These are phyloP conservation scores for Dipodomys merriami DNA, from an alignment of 2,113 vertebrate species.

Conservation along the genomic window DNA sequence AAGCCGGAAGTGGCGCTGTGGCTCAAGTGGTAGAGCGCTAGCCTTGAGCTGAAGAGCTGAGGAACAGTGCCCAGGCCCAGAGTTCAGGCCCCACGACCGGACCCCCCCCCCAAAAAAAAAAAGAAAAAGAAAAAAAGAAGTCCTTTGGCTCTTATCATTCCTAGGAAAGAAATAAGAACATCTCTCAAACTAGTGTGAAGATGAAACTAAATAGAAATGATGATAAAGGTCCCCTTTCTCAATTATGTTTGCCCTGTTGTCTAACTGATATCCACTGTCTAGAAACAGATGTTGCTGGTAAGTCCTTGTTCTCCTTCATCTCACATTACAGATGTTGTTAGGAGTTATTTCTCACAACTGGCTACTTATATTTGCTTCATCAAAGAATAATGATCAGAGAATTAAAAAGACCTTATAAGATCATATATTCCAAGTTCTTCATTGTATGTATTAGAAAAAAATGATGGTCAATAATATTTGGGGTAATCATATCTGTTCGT, in stretches of 20 bases:
- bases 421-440: background rate
- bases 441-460: constrained; percentile 33
- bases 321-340: background rate
- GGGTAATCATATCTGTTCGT: background rate
- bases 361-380: background rate
- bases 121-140: background rate
- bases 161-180: constrained; percentile 16
- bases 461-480: background rate
- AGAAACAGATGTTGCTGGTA: background rate
- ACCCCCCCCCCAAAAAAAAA: too few species aligned
- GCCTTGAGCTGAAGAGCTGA: too few species aligned
- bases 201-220: constrained; percentile 35
- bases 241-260: background rate
- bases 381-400: background rate
- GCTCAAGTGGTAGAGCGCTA: too few species aligned
- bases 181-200: background rate
- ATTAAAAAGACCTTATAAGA: background rate
- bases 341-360: background rate
- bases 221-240: background rate
- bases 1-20: too few species aligned
- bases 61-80: too few species aligned
- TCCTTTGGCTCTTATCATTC: constrained; percentile 14
- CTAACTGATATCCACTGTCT: background rate
- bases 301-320: background rate
- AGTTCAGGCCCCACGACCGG: too few species aligned